Evolutionary conservation across 2,888 invertebrate species (phyloP).

Genomic region (Erannis defoliaria): DNA sequence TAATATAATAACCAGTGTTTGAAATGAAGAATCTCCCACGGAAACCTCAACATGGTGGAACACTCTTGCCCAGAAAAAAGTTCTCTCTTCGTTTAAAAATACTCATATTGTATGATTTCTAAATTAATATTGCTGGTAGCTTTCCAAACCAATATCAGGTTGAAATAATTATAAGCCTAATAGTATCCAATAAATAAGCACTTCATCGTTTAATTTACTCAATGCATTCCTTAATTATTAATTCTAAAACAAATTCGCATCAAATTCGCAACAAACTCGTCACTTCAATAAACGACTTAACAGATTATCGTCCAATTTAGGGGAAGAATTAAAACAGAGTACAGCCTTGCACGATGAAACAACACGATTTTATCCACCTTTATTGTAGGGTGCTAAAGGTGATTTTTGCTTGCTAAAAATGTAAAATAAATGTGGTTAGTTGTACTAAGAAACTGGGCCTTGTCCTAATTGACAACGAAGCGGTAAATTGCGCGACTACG

Average conservation of each 20-base stretch:
- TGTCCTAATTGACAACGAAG: constrained; percentile 47
- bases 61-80: too few species aligned
- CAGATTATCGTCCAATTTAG: constrained; percentile 42
- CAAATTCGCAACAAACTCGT: constrained; percentile 28
- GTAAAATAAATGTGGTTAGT: constrained; percentile 15
- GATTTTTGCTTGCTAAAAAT: constrained; percentile 22
- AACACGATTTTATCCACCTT: constrained; percentile 11
- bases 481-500: constrained; percentile 45
- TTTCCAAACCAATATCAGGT: background rate
- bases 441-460: constrained; percentile 38
- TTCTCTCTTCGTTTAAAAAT: too few species aligned
- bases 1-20: too few species aligned
- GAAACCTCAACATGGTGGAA: too few species aligned
- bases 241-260: constrained; percentile 25
- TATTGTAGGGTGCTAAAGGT: constrained; percentile 21
- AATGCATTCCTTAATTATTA: constrained; percentile 19
- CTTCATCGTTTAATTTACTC: background rate
- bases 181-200: background rate
- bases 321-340: constrained; percentile 39
- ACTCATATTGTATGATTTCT: too few species aligned
- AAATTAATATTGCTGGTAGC: too few species aligned
- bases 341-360: constrained; percentile 24
- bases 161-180: background rate
- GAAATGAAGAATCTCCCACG: too few species aligned
- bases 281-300: constrained; percentile 42